These are phyloP conservation scores for Drosophila sulfurigaster DNA, from an alignment of 1,140 invertebrate species.

Conservation along the genomic window DNA sequence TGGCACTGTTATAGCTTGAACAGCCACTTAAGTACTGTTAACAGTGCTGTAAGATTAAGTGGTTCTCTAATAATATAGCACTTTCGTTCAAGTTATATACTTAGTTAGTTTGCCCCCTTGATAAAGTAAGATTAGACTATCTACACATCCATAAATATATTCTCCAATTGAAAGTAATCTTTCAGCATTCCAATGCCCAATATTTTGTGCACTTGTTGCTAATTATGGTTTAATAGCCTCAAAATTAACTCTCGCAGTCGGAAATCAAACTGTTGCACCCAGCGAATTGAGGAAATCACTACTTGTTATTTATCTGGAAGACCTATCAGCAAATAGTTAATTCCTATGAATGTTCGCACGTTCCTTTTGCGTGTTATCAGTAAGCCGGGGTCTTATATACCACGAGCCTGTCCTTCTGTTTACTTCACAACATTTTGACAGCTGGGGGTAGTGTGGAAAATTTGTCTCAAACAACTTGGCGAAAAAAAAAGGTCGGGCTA, in stretches of 20 bases:
- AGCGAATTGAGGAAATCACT: constrained; percentile 20
- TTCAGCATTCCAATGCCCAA: constrained; percentile 8
- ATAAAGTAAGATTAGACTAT: constrained; percentile 1
- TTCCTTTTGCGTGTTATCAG: constrained; percentile 14
- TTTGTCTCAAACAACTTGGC: constrained; percentile 14
- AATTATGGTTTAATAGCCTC: constrained; percentile 7
- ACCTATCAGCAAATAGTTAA: constrained; percentile 1
- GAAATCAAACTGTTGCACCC: constrained; percentile 2
- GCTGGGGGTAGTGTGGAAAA: constrained; percentile 6
- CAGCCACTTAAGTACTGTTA: neutral
- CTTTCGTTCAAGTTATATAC: neutral
- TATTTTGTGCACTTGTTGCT: neutral
- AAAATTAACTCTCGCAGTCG: neutral
- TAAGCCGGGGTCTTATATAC: constrained; percentile 11
- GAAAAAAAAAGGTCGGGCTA: neutral
- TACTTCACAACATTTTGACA: constrained; percentile 22
- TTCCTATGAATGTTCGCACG: neutral
- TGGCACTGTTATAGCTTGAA: neutral
- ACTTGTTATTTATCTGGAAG: constrained; percentile 30
- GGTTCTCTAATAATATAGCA: neutral
- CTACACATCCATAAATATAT: neutral
- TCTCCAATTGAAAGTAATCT: constrained; percentile 4
- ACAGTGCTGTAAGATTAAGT: neutral
- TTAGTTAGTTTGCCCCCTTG: neutral
- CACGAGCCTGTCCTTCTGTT: neutral